Conservation (phyloP, 37 sponge, comb jelly and placozoan species). For the Cladorhizidae sp. region DNA sequence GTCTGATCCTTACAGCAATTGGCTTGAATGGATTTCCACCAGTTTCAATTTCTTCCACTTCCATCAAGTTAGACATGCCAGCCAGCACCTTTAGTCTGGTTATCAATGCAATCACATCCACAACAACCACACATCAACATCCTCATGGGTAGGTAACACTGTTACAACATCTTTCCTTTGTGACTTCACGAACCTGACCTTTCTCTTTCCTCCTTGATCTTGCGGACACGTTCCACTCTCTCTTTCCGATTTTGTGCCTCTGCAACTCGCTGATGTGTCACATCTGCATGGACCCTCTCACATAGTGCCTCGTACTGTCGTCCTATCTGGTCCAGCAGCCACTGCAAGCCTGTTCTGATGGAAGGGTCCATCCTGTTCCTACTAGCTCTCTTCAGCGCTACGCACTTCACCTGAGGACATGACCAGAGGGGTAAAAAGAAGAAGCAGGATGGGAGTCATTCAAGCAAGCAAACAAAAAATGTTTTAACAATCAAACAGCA, state of each 20-base stretch:
- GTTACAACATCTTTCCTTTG: not conserved
- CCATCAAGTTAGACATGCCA: not conserved
- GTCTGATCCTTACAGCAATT: constrained; percentile 19
- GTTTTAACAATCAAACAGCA: no score
- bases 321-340: constrained; percentile 39
- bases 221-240: constrained; percentile 58
- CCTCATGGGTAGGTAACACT: not conserved
- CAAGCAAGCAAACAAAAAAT: no score
- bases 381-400: constrained; percentile 31
- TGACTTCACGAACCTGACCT: constrained; percentile 14
- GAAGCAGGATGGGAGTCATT: no score
- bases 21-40: constrained; percentile 47
- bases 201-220: constrained; percentile 70
- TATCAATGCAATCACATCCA: not conserved
- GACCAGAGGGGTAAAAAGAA: no score
- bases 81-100: constrained; percentile 1
- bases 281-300: constrained; percentile 36
- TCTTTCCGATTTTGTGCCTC: constrained; percentile 53
- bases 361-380: constrained; percentile 20
- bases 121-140: not conserved
- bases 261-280: constrained; percentile 9
- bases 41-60: not conserved
- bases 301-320: constrained; percentile 18
- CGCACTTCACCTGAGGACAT: constrained; percentile 37
- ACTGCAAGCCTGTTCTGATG: constrained; percentile 29